Conservation (phyloP, 2,888 invertebrate genomes). For the Rutpela maculata region DNA sequence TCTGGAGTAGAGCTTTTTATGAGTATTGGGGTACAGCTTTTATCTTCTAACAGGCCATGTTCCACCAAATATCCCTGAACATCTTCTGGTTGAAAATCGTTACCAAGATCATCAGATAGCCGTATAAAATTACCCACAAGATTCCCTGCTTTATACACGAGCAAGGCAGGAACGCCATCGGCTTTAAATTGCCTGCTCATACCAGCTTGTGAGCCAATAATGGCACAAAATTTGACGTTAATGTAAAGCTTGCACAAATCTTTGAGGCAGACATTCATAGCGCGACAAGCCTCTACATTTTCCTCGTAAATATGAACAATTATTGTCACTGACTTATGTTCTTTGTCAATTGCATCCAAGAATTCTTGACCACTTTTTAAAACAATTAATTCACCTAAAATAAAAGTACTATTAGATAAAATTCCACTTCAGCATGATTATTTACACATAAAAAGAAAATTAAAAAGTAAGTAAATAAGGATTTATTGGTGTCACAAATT, state of each 20-base stretch:
- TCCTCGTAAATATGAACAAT: slow-evolving; percentile 93
- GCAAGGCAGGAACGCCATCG: slow-evolving; percentile 92
- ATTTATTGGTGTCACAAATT: no score
- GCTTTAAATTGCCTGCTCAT: slow-evolving; percentile 90
- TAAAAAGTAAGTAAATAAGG: no score
- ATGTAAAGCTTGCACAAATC: slow-evolving; percentile 87
- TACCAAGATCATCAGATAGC: slow-evolving; percentile 90
- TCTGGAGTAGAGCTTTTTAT: slow-evolving; percentile 70
- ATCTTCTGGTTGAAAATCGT: slow-evolving; percentile 92
- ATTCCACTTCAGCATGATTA: not conserved
- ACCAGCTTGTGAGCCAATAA: slow-evolving; percentile 87
- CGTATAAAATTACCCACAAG: slow-evolving; percentile 95
- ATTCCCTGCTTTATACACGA: slow-evolving; percentile 93
- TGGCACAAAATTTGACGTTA: slow-evolving; percentile 92
- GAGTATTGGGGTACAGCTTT: slow-evolving; percentile 77
- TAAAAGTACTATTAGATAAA: not conserved
- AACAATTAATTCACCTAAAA: slow-evolving; percentile 76
- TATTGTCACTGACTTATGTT: slow-evolving; percentile 87
- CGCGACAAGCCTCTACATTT: slow-evolving; percentile 80
- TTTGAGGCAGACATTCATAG: slow-evolving; percentile 90
- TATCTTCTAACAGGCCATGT: slow-evolving; percentile 86
- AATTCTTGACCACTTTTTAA: slow-evolving; percentile 86
- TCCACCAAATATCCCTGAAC: slow-evolving; percentile 93
- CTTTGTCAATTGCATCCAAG: slow-evolving; percentile 91
- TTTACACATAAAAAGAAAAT: not conserved